phyloP scores from a whole-genome alignment of 2,113 vertebrate species.

The Lathamus discolor region DNA sequence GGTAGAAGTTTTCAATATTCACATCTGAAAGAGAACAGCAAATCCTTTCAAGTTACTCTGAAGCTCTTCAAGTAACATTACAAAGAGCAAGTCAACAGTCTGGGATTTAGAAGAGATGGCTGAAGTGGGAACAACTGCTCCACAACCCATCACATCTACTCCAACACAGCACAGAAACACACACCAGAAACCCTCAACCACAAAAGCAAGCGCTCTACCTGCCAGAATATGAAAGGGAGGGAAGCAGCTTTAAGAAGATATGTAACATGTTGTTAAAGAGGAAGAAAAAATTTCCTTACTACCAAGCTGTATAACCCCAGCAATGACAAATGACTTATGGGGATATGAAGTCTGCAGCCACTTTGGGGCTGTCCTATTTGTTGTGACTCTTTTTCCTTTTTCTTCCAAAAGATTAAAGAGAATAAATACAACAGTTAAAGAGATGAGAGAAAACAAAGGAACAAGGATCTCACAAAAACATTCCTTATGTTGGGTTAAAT shows the following conservation, averaged over 20 bases:
- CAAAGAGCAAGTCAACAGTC: not conserved
- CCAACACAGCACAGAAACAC: not conserved
- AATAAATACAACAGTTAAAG: not conserved
- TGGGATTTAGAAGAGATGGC: not conserved
- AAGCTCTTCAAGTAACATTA: slow-evolving; percentile 12
- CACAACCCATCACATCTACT: not conserved
- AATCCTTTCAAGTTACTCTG: slow-evolving; percentile 6
- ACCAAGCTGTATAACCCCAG: not conserved
- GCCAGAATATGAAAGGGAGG: not conserved
- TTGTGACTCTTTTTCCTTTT: not conserved
- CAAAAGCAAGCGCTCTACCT: not conserved
- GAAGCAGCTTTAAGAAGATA: not conserved
- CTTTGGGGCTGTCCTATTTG: not conserved
- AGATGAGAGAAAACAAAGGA: not conserved
- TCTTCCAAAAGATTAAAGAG: not conserved
- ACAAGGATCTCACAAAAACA: not conserved
- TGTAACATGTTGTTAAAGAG: not conserved
- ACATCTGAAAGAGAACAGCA: not conserved
- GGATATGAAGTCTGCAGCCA: not conserved
- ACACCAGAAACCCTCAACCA: not conserved
- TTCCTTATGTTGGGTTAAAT: not conserved
- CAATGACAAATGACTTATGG: not conserved
- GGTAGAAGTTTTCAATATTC: not conserved
- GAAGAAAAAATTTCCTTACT: not conserved
- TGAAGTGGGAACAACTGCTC: not conserved